Evolutionary conservation across 1,140 invertebrate species (phyloP).

Genomic region (Ooceraea biroi): DNA sequence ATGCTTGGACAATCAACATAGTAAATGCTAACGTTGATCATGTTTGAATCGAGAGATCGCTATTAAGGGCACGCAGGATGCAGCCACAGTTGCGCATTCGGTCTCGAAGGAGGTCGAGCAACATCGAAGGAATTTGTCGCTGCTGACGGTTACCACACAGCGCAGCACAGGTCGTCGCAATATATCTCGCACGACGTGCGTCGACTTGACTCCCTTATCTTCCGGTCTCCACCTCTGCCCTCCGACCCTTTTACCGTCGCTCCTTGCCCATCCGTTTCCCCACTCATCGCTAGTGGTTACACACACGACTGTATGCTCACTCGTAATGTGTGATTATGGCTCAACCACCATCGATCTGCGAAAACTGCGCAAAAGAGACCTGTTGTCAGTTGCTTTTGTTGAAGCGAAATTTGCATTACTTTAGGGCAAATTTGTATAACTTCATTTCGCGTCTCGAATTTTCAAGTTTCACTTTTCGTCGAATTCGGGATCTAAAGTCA

Average conservation of each 20-base stretch:
- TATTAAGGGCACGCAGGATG: conserved; percentile 15
- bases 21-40: not conserved
- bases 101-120: not conserved
- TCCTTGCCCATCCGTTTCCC: conserved; percentile 47
- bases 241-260: conserved; percentile 15
- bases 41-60: not conserved
- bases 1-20: conserved; percentile 11
- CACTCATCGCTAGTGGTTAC: conserved; percentile 62
- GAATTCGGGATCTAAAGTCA: conserved; percentile 22
- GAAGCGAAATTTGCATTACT: not conserved
- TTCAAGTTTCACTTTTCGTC: conserved; percentile 38
- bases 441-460: not conserved
- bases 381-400: conserved; percentile 2
- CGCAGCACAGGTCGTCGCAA: conserved; percentile 49
- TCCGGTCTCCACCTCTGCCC: conserved; percentile 29
- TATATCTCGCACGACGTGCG: conserved; percentile 65
- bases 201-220: conserved; percentile 53
- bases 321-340: conserved; percentile 17
- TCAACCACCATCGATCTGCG: not conserved
- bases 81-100: not conserved
- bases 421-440: not conserved
- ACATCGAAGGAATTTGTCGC: conserved; percentile 71
- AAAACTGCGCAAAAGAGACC: not conserved
- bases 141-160: conserved; percentile 51
- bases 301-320: conserved; percentile 20